phyloP scores from a whole-genome alignment of 2,797 vertebrate genomes.

The Australoheros facetus region DNA sequence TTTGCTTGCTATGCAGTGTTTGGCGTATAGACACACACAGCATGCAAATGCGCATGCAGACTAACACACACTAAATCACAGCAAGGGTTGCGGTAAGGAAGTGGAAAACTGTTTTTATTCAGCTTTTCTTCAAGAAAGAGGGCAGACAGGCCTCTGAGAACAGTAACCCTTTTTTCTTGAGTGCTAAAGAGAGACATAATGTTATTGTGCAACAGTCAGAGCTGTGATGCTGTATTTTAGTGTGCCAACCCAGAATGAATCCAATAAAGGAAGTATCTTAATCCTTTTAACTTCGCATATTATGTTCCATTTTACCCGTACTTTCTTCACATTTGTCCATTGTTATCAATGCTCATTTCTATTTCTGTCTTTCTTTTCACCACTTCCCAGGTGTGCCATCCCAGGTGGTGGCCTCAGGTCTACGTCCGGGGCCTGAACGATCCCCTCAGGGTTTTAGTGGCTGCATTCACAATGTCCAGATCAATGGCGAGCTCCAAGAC shows the following conservation, averaged over 20 bases:
- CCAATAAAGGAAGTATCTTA: neutral
- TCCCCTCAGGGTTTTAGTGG: conserved; percentile 91
- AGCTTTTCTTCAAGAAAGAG: conserved; percentile 18
- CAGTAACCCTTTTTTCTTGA: neutral
- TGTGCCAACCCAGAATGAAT: conserved; percentile 11
- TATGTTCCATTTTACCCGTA: neutral
- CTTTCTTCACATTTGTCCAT: neutral
- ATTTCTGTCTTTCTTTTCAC: neutral
- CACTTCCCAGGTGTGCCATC: conserved; percentile 86
- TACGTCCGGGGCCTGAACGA: conserved; percentile 89
- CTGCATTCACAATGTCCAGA: conserved; percentile 92
- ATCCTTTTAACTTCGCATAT: neutral
- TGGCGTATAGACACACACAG: neutral
- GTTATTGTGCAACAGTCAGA: conserved; percentile 15
- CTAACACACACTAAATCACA: conserved; percentile 1
- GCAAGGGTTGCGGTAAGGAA: conserved; percentile 37
- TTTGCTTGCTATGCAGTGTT: conserved; percentile 18
- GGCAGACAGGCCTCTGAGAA: neutral
- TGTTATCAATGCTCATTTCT: neutral
- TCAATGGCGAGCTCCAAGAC: conserved; percentile 95
- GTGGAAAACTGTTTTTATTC: conserved; percentile 42
- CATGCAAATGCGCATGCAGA: neutral
- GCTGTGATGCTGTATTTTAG: neutral
- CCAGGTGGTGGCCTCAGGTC: conserved; percentile 84
- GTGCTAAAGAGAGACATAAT: conserved; percentile 1